Percentiles rank a stretch among this genome's conserved stretches.
Conservation (phyloP, 2,888 invertebrate species). For the Atrina japonica region DNA sequence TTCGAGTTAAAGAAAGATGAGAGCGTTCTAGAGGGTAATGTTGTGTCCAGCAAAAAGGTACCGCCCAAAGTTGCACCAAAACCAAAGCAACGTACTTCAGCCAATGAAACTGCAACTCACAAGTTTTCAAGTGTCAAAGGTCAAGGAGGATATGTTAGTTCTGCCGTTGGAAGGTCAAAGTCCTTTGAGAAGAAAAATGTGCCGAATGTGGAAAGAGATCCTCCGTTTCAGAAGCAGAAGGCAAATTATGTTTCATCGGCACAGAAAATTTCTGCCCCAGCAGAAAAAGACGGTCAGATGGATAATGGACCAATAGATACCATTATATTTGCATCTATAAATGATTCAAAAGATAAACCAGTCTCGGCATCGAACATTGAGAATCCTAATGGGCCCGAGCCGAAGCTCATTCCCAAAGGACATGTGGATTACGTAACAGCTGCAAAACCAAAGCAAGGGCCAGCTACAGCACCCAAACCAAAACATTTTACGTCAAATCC, state of each 20-base stretch:
- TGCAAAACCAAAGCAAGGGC: constrained; percentile 23
- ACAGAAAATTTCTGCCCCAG: constrained; percentile 9
- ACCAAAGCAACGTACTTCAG: constrained; percentile 42
- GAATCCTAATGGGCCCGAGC: constrained; percentile 17
- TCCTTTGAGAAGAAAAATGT: constrained; percentile 16
- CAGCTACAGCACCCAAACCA: constrained; percentile 15
- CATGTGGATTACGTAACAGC: constrained; percentile 40
- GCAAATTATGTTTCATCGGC: constrained; percentile 40
- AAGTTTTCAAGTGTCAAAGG: constrained; percentile 12
- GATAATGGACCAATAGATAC: constrained; percentile 55
- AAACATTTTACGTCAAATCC: not conserved
- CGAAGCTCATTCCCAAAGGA: constrained; percentile 37
- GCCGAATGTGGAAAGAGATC: constrained; percentile 4
- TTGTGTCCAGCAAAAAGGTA: constrained; percentile 23
- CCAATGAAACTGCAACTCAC: constrained; percentile 2
- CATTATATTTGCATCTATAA: constrained; percentile 58
- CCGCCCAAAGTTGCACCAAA: constrained; percentile 67
- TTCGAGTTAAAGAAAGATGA: too few relatives aligned
- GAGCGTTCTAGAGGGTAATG: not conserved
- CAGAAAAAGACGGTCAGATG: constrained; percentile 28
- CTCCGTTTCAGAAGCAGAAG: constrained; percentile 10
- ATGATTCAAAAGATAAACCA: constrained; percentile 5
- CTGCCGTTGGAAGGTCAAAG: constrained; percentile 27
- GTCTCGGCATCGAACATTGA: constrained; percentile 22
- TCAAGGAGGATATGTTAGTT: constrained; percentile 39